Base-by-base conservation (phyloP, 2,888 invertebrate species). In the Aelia acuminata region DNA sequence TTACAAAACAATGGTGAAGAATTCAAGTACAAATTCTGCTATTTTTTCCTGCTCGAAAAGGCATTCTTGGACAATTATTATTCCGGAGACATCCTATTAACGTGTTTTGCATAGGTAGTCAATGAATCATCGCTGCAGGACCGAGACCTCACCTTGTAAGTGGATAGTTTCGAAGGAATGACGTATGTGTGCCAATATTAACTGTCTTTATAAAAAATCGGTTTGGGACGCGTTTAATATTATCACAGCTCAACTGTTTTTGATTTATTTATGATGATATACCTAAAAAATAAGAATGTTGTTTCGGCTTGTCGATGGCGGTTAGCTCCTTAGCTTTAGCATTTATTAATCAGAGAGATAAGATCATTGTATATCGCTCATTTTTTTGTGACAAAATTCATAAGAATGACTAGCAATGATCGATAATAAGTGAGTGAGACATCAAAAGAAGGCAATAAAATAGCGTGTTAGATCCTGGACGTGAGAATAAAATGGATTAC, bases 221-320 rank as follows among this genome's bases (percentile, higher is more conserved):
- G 31, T 35, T 70, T 31, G 1, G 7, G 18, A 70, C 15, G 18
- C 35, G 20, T 70, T 70, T 70, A 35, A 70, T 35, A 70, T 35
- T 18, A 70, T 70, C 5, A 35, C 63, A 1, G 31, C 13, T 18
- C 1, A 18, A 20, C 31, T 57, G 57, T 10, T 57, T 57, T 70
- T 70, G 15, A 70, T 70, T 70, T 20, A 70, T 70, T 35, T 70
- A 70, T 70, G 63, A 7, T 70, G 35, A 70, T 70, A 70, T 35
- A 18, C 20, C 20, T 11, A 35, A 35, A 31, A 35, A 70, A 70
- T 70, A 35, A 35, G 20, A 35, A 3, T 18, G 63, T 70, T 4
- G 35, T 70, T 70, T 57, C 13, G 57, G 63, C 0, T 35, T 70
- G 63, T 35, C 63, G 63, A 35, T 5, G 63, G 63, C 18, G 8